A percentile compares a stretch with the other conserved stretches of the same genome.
phyloP scores from a whole-genome alignment of 2,888 invertebrate genomes.

The Drosophila mercatorum region DNA sequence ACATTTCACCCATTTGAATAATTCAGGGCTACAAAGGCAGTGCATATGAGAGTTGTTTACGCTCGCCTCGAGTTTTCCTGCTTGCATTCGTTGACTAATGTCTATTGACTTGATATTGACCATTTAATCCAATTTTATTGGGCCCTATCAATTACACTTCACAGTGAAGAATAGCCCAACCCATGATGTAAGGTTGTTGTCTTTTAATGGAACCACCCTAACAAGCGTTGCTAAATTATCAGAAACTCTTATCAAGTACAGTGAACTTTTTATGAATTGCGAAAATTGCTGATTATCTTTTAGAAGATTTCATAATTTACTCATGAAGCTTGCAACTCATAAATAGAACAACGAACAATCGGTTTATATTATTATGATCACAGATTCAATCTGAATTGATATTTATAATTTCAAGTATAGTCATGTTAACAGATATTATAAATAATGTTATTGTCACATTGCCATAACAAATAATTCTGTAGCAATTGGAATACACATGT shows the following conservation, averaged over 20 bases:
- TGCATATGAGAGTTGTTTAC: not conserved
- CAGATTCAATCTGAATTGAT: too few species aligned
- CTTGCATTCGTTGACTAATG: not conserved
- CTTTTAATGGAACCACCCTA: not conserved
- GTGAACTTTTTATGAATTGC: conserved; percentile 6
- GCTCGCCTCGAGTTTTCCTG: too few species aligned
- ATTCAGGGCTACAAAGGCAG: not conserved
- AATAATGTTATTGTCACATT: too few species aligned
- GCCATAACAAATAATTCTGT: not conserved
- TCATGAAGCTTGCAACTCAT: not conserved
- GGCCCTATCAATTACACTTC: conserved; percentile 3
- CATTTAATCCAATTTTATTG: not conserved
- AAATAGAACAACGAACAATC: not conserved
- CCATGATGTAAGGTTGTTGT: conserved; percentile 1
- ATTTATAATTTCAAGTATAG: too few species aligned
- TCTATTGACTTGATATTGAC: not conserved
- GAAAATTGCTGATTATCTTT: not conserved
- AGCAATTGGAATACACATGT: not conserved
- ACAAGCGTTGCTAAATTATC: not conserved
- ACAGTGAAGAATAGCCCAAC: not conserved
- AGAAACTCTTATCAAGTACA: conserved; percentile 3
- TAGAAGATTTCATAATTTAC: not conserved
- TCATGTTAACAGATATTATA: too few species aligned
- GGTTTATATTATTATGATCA: too few species aligned
- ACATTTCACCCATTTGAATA: not conserved